Conservation (phyloP, 1,140 invertebrate species). For the Neodiprion pinetum region DNA sequence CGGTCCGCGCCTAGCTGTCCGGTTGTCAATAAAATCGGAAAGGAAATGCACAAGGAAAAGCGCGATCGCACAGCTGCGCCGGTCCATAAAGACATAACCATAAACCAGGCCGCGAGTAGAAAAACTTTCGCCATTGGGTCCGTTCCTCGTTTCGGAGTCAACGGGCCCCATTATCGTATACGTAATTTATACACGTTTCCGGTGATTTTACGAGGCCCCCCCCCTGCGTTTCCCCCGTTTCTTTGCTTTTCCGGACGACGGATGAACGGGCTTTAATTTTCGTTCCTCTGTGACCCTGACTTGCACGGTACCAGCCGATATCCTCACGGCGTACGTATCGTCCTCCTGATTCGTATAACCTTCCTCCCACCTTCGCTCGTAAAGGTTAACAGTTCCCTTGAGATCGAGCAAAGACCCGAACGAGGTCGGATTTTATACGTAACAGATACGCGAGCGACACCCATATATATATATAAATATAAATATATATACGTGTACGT, state of each 20-base stretch:
- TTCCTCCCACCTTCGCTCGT: neutral
- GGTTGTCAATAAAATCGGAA: too few species aligned
- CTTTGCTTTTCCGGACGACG: too few species aligned
- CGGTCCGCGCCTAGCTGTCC: too few species aligned
- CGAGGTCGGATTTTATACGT: slow-evolving; percentile 39
- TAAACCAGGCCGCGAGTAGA: too few species aligned
- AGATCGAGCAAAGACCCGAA: slow-evolving; percentile 42
- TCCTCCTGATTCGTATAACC: slow-evolving; percentile 1
- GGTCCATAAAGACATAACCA: too few species aligned
- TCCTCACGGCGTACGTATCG: neutral
- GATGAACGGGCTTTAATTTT: neutral
- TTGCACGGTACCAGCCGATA: too few species aligned
- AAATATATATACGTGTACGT: too few species aligned
- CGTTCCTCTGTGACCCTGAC: too few species aligned
- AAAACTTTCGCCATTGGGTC: too few species aligned
- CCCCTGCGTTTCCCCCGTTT: neutral
- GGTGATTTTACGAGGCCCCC: slow-evolving; percentile 43
- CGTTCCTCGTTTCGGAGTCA: slow-evolving; percentile 14
- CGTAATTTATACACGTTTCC: slow-evolving; percentile 46
- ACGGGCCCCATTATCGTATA: slow-evolving; percentile 35
- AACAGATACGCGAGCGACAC: slow-evolving; percentile 27
- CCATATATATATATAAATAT: too few species aligned
- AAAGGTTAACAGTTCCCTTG: slow-evolving; percentile 34
- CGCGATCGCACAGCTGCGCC: too few species aligned
- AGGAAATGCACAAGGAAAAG: too few species aligned